These are phyloP conservation scores for Odontomyia ornata DNA, from an alignment of 2,888 invertebrate genomes.

Conservation along the genomic window DNA sequence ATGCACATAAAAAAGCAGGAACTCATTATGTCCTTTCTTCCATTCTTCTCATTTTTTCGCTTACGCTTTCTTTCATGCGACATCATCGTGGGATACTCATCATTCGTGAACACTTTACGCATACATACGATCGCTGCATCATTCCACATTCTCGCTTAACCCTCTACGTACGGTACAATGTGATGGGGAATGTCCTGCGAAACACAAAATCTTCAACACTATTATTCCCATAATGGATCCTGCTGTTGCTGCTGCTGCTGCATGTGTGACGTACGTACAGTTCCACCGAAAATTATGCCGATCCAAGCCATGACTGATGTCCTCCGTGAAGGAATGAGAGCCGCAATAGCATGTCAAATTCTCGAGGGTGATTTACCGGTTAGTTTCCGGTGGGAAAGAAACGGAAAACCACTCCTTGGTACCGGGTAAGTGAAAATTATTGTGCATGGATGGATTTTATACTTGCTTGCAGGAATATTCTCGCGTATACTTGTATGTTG, in stretches of 20 bases:
- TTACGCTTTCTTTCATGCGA: conserved; percentile 33
- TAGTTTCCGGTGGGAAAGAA: conserved; percentile 90
- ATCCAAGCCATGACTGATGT: conserved; percentile 84
- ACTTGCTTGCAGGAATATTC: conserved; percentile 19
- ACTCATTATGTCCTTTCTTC: conserved; percentile 45
- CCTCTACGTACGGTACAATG: not conserved
- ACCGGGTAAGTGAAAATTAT: conserved; percentile 64
- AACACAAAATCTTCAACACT: conserved; percentile 3
- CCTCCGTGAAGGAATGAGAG: conserved; percentile 84
- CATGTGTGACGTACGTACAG: conserved; percentile 64
- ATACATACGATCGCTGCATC: not conserved
- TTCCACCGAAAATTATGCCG: conserved; percentile 85
- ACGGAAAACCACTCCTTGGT: conserved; percentile 78
- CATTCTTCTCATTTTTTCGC: conserved; percentile 34
- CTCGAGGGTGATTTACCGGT: conserved; percentile 93
- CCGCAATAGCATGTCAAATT: conserved; percentile 89
- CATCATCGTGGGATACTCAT: conserved; percentile 22
- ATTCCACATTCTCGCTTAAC: not conserved
- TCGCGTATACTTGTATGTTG: not conserved
- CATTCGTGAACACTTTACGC: not conserved
- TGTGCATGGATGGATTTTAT: conserved; percentile 38
- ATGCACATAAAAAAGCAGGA: conserved; percentile 32
- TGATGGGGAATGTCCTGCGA: no score
- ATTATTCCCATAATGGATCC: conserved; percentile 43
- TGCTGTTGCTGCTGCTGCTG: no score